Conservation (phyloP, 2,113 vertebrate genomes). For the Danionella cerebrum region DNA sequence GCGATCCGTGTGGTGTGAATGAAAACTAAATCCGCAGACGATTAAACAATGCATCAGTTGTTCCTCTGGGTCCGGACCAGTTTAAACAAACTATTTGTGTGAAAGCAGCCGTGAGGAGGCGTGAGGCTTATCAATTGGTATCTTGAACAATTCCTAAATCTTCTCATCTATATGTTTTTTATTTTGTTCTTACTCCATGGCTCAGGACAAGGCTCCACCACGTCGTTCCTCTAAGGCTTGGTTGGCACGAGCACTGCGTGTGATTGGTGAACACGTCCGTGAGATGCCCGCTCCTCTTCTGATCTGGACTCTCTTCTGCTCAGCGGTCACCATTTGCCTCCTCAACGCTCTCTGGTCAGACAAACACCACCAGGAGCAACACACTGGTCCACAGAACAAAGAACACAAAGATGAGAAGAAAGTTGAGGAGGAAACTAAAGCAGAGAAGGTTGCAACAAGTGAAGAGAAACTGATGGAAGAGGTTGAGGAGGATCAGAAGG, state of each 20-base stretch:
- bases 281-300: conserved; percentile 58
- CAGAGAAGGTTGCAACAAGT: neutral
- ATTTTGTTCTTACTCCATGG: neutral
- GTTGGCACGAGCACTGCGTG: conserved; percentile 51
- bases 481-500: neutral
- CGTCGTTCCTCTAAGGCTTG: conserved; percentile 37
- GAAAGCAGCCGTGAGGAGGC: too few relatives aligned
- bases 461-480: conserved; percentile 35
- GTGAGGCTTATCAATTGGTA: too few relatives aligned
- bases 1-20: too few relatives aligned
- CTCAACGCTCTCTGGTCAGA: conserved; percentile 43
- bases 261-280: conserved; percentile 55
- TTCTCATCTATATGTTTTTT: neutral
- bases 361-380: neutral
- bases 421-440: neutral
- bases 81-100: too few relatives aligned
- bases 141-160: neutral
- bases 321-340: conserved; percentile 53
- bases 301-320: conserved; percentile 70
- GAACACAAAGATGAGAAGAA: neutral
- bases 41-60: too few relatives aligned
- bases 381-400: neutral
- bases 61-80: too few relatives aligned
- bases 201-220: conserved; percentile 64
- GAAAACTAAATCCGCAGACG: too few relatives aligned